Conservation (phyloP, 2,113 vertebrate species). For the Ammodytes marinus region DNA sequence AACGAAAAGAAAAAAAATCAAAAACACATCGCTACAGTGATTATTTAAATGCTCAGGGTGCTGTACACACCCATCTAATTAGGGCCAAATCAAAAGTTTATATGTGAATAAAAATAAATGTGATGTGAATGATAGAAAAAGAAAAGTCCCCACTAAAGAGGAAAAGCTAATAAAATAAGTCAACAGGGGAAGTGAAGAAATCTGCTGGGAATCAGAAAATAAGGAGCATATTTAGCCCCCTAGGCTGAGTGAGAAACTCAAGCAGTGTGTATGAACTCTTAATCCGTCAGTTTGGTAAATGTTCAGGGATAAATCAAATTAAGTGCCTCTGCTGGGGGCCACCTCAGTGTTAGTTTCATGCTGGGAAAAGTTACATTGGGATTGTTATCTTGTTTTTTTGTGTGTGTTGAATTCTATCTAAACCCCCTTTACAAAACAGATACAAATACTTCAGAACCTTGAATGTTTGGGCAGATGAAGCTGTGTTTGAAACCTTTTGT, state of each 20-base stretch:
- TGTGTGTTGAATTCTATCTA: background rate
- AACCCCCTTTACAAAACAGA: background rate
- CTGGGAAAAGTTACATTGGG: conserved; percentile 25
- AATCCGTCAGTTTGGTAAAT: conserved; percentile 64
- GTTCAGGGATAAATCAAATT: conserved; percentile 76
- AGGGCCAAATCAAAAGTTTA: conserved; percentile 19
- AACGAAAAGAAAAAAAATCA: conserved; percentile 17
- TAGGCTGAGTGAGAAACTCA: conserved; percentile 58
- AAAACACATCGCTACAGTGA: background rate
- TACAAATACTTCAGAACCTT: background rate
- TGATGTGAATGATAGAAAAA: background rate
- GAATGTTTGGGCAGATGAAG: background rate
- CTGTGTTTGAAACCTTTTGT: background rate
- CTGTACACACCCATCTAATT: background rate
- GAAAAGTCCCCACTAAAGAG: conserved; percentile 1
- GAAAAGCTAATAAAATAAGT: conserved; percentile 42
- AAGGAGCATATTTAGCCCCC: conserved; percentile 52
- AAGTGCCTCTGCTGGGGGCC: conserved; percentile 52
- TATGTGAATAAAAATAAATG: conserved; percentile 18
- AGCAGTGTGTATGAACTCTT: conserved; percentile 52
- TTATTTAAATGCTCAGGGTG: conserved; percentile 24
- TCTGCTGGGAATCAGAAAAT: conserved; percentile 48
- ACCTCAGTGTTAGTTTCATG: conserved; percentile 5
- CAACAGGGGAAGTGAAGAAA: conserved; percentile 33
- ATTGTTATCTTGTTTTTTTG: background rate